Base-by-base conservation (phyloP, 2,888 invertebrate genomes). In the Plebejus melissa region DNA sequence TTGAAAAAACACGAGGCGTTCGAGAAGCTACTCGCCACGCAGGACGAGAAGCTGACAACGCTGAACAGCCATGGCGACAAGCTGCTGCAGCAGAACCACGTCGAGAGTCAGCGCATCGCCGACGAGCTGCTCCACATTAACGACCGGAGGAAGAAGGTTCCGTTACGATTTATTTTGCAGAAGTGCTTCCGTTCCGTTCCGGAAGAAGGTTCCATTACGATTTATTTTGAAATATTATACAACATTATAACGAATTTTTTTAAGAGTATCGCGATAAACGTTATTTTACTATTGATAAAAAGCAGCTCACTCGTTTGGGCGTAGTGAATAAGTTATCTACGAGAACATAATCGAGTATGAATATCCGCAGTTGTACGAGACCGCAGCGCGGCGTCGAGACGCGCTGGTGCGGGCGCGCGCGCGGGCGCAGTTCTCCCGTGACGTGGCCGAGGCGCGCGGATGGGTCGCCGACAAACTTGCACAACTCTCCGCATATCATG, bases 1-100 rank as follows among this genome's bases (percentile, higher is more conserved):
- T 95, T 98, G 41, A 98, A 98, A 91, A 98, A 98, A 84, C 98
- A 99, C 82, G 98, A 98, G 82, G 98, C 98, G 2, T 99, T 99
- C 86, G 98, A 98, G 86, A 98, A 98, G 83, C 92, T 99, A 0
- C 95, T 99, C 7, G 95, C 96, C 16, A 97, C 97, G 0, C 95
- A 95, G 93, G 98, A 98, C 80, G 98, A 98, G 87, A 98, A 98
- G 89, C 94, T 98, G 32, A 94, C 95, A 0, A 95, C 96, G 0
- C 89, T 98, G 71, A 96, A 97, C 87, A 96, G 96, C 77, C 98
- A 98, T 84, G 98, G 98, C 0, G 95, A 96, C 77, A 98, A 98
- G 87, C 93, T 99, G 74, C 93, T 99, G 46, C 96, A 96, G 65
- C 98, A 98, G 87, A 96, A 97, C 86, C 99, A 99, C 87, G 99